Percentiles rank a stretch among this genome's conserved stretches.
Evolutionary conservation across 2,888 invertebrate genomes (phyloP).

Genomic region (Pyrrhosoma nymphula): DNA sequence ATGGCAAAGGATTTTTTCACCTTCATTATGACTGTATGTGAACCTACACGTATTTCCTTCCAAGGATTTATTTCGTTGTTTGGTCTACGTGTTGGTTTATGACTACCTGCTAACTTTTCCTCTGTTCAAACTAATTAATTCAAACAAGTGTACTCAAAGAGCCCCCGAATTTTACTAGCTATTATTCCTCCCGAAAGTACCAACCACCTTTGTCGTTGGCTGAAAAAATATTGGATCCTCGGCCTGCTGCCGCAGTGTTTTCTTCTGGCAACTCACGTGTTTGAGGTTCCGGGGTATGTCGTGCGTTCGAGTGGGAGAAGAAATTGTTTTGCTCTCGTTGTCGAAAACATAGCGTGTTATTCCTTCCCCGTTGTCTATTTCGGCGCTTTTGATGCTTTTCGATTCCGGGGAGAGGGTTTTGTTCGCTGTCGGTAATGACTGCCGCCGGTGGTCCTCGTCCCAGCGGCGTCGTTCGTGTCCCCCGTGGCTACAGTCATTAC

Average conservation of each 20-base stretch:
- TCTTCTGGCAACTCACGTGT: neutral
- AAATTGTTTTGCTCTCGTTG: constrained; percentile 1
- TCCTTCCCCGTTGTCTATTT: constrained; percentile 10
- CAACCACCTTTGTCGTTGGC: neutral
- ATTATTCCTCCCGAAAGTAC: neutral
- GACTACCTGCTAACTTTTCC: no score
- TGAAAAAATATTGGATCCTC: neutral
- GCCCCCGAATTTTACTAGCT: neutral
- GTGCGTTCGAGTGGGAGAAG: neutral
- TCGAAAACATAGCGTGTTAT: neutral
- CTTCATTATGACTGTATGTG: no score
- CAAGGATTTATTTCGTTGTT: no score
- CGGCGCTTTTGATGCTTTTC: constrained; percentile 5
- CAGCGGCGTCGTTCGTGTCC: neutral
- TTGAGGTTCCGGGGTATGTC: neutral
- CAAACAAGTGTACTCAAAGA: neutral
- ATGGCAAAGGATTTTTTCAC: no score
- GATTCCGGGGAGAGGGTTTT: neutral
- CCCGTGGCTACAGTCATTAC: constrained; percentile 55
- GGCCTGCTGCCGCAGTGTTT: neutral
- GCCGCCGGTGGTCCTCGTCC: constrained; percentile 3
- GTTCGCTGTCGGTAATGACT: neutral
- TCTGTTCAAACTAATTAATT: neutral
- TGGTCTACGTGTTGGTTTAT: no score
- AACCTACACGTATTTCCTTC: no score